Percentiles rank a stretch among this genome's conserved stretches.
phyloP scores from a whole-genome alignment of 2,113 vertebrate species.

The Alethe diademata region DNA sequence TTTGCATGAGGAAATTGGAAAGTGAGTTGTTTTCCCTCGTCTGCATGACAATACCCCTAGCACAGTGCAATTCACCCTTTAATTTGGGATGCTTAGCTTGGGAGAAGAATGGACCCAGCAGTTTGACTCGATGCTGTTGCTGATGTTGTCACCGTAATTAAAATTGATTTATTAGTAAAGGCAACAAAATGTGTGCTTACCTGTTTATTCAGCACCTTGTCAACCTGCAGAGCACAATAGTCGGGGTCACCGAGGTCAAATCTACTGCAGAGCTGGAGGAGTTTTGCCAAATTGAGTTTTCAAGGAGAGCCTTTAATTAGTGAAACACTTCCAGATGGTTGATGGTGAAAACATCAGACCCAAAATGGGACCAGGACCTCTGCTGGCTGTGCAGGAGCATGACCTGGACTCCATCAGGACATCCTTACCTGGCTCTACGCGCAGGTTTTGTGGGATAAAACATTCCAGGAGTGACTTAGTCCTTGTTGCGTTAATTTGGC shows the following conservation, averaged over 20 bases:
- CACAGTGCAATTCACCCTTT: conserved; percentile 65
- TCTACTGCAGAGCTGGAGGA: neutral
- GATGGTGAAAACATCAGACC: neutral
- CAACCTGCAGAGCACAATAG: neutral
- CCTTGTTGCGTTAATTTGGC: neutral
- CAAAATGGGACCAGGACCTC: neutral
- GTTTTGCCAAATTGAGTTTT: neutral
- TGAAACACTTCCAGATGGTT: neutral
- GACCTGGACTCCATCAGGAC: neutral
- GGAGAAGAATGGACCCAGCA: conserved; percentile 30
- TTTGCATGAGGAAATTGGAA: conserved; percentile 82
- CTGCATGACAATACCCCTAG: conserved; percentile 77
- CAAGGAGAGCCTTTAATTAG: neutral
- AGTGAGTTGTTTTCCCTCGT: conserved; percentile 77
- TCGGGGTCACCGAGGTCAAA: neutral
- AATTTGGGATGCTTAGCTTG: conserved; percentile 70
- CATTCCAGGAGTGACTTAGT: neutral
- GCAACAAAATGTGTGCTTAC: neutral
- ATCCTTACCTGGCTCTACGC: rapidly evolving
- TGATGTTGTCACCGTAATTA: conserved; percentile 57
- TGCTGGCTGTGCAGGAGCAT: neutral
- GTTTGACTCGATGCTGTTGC: conserved; percentile 35
- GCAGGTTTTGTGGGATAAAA: neutral
- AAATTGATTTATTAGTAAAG: conserved; percentile 69
- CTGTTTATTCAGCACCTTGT: neutral